Percentiles rank a stretch among this genome's conserved stretches.
These are phyloP conservation scores for Oreochromis aureus DNA, from an alignment of 2,113 vertebrate genomes.

Conservation along the genomic window DNA sequence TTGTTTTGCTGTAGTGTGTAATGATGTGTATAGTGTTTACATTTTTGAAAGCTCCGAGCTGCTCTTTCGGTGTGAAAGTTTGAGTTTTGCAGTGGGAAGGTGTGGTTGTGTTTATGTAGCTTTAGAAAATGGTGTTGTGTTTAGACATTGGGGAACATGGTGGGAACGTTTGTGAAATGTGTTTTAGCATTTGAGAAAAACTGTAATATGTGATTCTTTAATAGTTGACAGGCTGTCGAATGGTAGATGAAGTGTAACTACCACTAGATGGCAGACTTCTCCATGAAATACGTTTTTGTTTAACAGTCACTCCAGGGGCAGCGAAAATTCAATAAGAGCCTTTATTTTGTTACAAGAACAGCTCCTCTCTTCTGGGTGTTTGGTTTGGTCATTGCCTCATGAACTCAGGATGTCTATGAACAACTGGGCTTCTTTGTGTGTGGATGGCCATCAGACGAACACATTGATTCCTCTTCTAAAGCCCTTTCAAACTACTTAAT, in stretches of 20 bases:
- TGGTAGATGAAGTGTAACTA: not conserved
- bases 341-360: not conserved
- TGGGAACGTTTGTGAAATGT: too few relatives aligned
- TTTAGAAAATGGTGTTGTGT: too few relatives aligned
- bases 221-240: not conserved
- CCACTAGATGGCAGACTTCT: conserved; percentile 24
- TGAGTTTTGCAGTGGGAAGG: too few relatives aligned
- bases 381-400: not conserved
- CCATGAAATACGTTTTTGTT: not conserved
- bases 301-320: not conserved
- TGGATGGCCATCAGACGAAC: not conserved
- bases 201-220: not conserved
- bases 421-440: not conserved
- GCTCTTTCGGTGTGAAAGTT: too few relatives aligned
- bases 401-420: not conserved
- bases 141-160: too few relatives aligned
- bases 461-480: not conserved
- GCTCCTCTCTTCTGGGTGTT: not conserved
- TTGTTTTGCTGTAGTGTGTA: too few relatives aligned
- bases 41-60: too few relatives aligned
- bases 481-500: not conserved
- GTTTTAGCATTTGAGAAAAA: too few relatives aligned
- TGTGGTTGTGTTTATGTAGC: too few relatives aligned
- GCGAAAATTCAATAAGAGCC: not conserved
- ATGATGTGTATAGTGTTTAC: too few relatives aligned